A percentile compares a stretch with the other conserved stretches of the same genome.
Conservation (phyloP, 2,113 vertebrate species). For the Chaetodon auriga region DNA sequence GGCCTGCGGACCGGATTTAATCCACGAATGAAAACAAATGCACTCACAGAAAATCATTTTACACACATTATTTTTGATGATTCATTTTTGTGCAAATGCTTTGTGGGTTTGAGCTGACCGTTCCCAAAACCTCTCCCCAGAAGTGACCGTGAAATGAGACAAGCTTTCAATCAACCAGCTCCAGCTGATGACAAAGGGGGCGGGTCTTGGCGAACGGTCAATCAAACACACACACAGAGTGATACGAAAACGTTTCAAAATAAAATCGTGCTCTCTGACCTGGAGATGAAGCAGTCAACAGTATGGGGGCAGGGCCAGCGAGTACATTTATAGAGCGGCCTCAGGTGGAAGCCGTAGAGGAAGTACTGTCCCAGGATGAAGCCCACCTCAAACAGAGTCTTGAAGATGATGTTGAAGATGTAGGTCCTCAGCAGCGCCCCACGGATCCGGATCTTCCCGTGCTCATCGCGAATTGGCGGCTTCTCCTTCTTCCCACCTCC, state of each 20-base stretch:
- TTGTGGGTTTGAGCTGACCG: neutral
- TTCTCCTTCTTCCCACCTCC: constrained; percentile 80
- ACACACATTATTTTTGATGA: neutral
- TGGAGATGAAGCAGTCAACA: constrained; percentile 85
- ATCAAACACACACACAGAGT: constrained; percentile 1
- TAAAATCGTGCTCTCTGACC: constrained; percentile 56
- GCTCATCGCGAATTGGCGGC: constrained; percentile 86
- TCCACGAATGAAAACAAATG: neutral
- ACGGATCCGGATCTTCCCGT: constrained; percentile 90
- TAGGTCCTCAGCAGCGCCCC: constrained; percentile 90
- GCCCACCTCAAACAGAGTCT: constrained; percentile 93
- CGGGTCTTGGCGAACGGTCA: neutral
- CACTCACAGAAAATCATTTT: neutral
- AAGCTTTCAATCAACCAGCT: too few species aligned
- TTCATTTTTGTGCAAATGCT: too few species aligned
- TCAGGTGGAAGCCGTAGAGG: constrained; percentile 92
- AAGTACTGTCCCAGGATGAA: constrained; percentile 96
- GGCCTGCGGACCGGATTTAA: constrained; percentile 60
- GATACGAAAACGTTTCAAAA: neutral
- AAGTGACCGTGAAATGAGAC: too few species aligned
- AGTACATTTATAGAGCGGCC: constrained; percentile 90
- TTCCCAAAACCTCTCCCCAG: neutral
- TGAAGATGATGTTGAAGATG: constrained; percentile 94
- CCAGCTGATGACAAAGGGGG: neutral
- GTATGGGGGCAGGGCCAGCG: constrained; percentile 86